Evolutionary conservation across 2,888 invertebrate genomes (phyloP), one percentile per base, ranked within the genome.

Genomic region (Arrhopalites spinosus): DNA sequence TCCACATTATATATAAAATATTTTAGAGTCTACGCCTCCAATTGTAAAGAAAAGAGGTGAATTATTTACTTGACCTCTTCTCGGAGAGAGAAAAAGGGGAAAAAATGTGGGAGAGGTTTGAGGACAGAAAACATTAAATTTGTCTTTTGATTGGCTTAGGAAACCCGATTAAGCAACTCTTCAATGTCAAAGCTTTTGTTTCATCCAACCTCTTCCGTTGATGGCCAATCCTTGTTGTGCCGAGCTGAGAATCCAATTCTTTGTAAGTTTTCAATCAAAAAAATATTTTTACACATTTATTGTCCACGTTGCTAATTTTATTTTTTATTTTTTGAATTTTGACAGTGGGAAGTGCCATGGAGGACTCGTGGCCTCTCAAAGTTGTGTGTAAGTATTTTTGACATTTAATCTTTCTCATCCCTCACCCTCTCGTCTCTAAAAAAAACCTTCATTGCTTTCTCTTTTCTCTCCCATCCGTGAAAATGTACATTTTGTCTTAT

Each of bases 321-420:
- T n/a, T n/a, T n/a, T n/a, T n/a, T n/a, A n/a, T n/a, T n/a, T n/a
- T n/a, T n/a, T n/a, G n/a, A n/a, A n/a, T n/a, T n/a, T n/a, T n/a
- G n/a, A n/a, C n/a, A n/a, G n/a, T n/a, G 69, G 81, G 79, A 73
- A 81, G 80, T 77, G 80, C 80, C 47, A 76, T 81, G 29, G 83
- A 83, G 72, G 83, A 83, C 68, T 76, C 79, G 1, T 82, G 81
- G 83, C 74, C 68, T 43, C 80, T 83, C 64, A 79, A 80, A 67
- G 83, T 83, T 78, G 82, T 83, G 47, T 83, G 83, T 83, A 81
- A 83, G 83, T 81, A 66, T 63, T 63, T 63, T 63, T 63, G 20
- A 63, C 36, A 25, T 15, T 47, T 47, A 25, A 7, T 36, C 23
- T 68, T 47, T 23, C 43, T 68, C 43, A 68, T 47, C 45, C 13